Evolutionary conservation across 1,140 invertebrate genomes (phyloP).

Genomic region (Heterodera carotae): DNA sequence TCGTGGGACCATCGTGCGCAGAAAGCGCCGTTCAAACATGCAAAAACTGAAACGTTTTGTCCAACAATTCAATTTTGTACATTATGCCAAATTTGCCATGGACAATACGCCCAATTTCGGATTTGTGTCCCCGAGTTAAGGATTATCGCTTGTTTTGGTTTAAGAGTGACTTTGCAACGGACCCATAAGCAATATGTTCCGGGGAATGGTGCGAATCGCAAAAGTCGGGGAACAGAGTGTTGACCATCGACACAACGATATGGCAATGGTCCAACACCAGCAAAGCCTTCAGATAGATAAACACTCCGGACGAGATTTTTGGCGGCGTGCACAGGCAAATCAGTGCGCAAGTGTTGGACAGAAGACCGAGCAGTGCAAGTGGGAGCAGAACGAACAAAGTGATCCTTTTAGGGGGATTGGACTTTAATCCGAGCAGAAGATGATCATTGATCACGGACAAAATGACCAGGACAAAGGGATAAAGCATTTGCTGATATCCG

Average conservation of each 20-base stretch:
- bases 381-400: slow-evolving; percentile 59
- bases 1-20: slow-evolving; percentile 57
- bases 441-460: too few relatives aligned
- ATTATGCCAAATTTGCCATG: too few relatives aligned
- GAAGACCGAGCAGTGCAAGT: slow-evolving; percentile 56
- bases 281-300: slow-evolving; percentile 63
- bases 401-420: too few relatives aligned
- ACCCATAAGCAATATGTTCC: slow-evolving; percentile 60
- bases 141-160: too few relatives aligned
- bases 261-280: slow-evolving; percentile 61
- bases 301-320: slow-evolving; percentile 65
- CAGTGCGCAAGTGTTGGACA: slow-evolving; percentile 60
- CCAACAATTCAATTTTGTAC: too few relatives aligned
- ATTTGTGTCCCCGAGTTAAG: too few relatives aligned
- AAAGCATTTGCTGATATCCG: too few relatives aligned
- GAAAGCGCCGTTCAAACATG: slow-evolving; percentile 63
- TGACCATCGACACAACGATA: slow-evolving; percentile 54
- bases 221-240: slow-evolving; percentile 57
- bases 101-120: too few relatives aligned
- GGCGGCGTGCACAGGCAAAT: slow-evolving; percentile 63
- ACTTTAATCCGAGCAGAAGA: too few relatives aligned
- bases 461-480: too few relatives aligned
- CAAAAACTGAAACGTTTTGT: slow-evolving; percentile 50
- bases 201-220: slow-evolving; percentile 61
- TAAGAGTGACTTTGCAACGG: too few relatives aligned